These are phyloP conservation scores for Erebia palarica DNA, from an alignment of 2,888 invertebrate species.

Conservation along the genomic window DNA sequence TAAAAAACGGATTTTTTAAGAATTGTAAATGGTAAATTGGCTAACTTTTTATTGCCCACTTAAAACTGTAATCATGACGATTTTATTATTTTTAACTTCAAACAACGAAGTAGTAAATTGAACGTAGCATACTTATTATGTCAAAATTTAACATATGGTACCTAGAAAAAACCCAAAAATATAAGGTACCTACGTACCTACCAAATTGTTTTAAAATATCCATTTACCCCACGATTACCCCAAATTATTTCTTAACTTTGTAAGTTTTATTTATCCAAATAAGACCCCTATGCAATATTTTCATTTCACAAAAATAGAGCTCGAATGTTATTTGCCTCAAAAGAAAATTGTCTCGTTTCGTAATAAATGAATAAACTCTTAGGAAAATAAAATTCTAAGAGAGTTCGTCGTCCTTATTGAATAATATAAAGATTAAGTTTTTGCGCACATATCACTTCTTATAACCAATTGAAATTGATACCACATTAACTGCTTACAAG, in stretches of 20 bases:
- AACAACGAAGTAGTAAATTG: background rate
- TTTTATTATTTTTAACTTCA: background rate
- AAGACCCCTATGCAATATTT: background rate
- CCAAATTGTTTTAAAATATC: no score
- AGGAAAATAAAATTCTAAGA: conserved; percentile 52
- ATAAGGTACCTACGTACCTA: no score
- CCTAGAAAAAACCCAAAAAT: no score
- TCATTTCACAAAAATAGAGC: conserved; percentile 21
- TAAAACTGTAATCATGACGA: conserved; percentile 4
- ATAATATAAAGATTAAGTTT: conserved; percentile 42
- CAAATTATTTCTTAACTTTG: background rate
- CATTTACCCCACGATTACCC: background rate
- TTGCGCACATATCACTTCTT: conserved; percentile 8
- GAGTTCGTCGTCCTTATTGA: conserved; percentile 63
- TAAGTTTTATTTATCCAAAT: background rate
- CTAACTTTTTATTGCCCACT: conserved; percentile 7
- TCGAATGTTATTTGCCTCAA: conserved; percentile 34
- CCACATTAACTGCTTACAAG: background rate
- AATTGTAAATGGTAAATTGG: conserved; percentile 5
- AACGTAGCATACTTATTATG: background rate
- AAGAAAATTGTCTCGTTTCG: conserved; percentile 29
- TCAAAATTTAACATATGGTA: no score
- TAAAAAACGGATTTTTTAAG: background rate
- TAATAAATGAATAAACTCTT: conserved; percentile 33
- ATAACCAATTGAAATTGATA: background rate